phyloP scores from a whole-genome alignment of 2,797 vertebrate species.

The Lithobates sylvaticus region DNA sequence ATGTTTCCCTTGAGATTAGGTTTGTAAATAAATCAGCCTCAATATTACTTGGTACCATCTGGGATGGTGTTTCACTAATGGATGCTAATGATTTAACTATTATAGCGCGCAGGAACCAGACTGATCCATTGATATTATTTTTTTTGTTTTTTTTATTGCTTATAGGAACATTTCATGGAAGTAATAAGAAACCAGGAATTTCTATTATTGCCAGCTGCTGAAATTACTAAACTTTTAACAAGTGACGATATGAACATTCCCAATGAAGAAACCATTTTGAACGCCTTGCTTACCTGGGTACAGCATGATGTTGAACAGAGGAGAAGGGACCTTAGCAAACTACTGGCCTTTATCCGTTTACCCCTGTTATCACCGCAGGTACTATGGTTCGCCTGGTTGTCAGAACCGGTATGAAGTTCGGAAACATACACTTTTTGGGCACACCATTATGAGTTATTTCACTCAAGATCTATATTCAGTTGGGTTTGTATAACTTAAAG shows the following conservation, averaged over 20 bases:
- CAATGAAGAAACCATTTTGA: conserved; percentile 93
- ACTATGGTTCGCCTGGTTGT: conserved; percentile 47
- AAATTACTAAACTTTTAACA: conserved; percentile 92
- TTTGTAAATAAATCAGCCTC: too few relatives aligned
- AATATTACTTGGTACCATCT: too few relatives aligned
- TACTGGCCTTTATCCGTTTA: conserved; percentile 90
- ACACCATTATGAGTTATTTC: too few relatives aligned
- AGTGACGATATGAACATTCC: conserved; percentile 98
- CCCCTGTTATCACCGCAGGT: conserved; percentile 96
- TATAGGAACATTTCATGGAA: conserved; percentile 95
- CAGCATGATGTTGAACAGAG: conserved; percentile 83
- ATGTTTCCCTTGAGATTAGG: too few relatives aligned
- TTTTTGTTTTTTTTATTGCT: conserved; percentile 12
- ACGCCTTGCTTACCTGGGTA: conserved; percentile 93
- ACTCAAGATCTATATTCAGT: too few relatives aligned
- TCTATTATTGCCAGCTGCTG: conserved; percentile 87
- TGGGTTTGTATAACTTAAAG: too few relatives aligned
- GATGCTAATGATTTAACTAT: neutral
- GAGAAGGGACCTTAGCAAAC: conserved; percentile 84
- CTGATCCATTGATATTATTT: neutral
- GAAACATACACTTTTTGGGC: neutral
- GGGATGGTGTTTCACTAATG: too few relatives aligned
- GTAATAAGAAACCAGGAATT: conserved; percentile 97
- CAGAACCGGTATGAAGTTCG: too few relatives aligned
- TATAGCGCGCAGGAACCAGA: neutral